Conservation (phyloP, 2,888 invertebrate species). For the Drosophila multiciliata region DNA sequence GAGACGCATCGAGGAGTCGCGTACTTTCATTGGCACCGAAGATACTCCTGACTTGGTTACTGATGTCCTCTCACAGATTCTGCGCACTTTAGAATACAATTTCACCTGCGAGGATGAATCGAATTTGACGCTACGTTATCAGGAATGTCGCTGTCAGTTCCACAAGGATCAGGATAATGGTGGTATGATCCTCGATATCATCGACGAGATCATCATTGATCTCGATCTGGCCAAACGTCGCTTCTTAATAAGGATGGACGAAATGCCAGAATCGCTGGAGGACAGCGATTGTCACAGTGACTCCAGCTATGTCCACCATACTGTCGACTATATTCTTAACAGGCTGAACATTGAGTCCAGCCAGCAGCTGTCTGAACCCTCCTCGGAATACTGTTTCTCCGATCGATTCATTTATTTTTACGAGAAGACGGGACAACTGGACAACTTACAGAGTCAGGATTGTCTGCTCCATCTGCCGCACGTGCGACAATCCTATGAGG, state of each 20-base stretch:
- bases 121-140: slow-evolving; percentile 70
- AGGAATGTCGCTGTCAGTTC: slow-evolving; percentile 69
- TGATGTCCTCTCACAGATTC: slow-evolving; percentile 74
- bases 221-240: slow-evolving; percentile 69
- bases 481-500: slow-evolving; percentile 43
- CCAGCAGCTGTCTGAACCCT: slow-evolving; percentile 62
- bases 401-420: slow-evolving; percentile 72
- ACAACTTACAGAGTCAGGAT: slow-evolving; percentile 20
- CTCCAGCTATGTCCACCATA: slow-evolving; percentile 50
- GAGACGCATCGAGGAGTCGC: slow-evolving; percentile 65
- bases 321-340: slow-evolving; percentile 56
- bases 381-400: slow-evolving; percentile 71
- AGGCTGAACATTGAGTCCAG: slow-evolving; percentile 76
- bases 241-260: slow-evolving; percentile 39
- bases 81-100: slow-evolving; percentile 73
- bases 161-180: slow-evolving; percentile 35
- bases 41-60: slow-evolving; percentile 58
- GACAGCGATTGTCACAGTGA: slow-evolving; percentile 31
- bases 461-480: slow-evolving; percentile 61
- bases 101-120: slow-evolving; percentile 56
- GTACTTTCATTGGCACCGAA: slow-evolving; percentile 56
- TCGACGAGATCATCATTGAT: slow-evolving; percentile 72
- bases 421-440: slow-evolving; percentile 68
- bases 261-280: not conserved
- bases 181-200: slow-evolving; percentile 56